phyloP scores from a whole-genome alignment of 1,140 invertebrate genomes.

The Drosophila repleta region DNA sequence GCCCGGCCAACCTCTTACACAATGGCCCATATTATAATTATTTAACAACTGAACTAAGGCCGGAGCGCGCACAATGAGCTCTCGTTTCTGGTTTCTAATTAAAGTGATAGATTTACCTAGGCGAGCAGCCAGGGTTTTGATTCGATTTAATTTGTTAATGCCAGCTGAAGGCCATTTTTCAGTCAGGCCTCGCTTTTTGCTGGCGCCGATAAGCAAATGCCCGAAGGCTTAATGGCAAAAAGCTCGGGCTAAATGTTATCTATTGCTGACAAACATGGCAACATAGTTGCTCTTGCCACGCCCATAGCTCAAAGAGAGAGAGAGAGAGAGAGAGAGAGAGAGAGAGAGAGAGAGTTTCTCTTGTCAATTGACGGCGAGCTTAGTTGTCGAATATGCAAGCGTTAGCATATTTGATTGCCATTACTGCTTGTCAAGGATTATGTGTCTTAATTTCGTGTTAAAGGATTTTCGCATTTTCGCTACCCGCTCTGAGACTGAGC shows the following conservation, averaged over 20 bases:
- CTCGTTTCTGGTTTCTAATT: constrained; percentile 55
- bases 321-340: no score
- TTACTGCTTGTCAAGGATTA: constrained; percentile 81
- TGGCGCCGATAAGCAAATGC: constrained; percentile 51
- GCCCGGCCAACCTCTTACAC: constrained; percentile 61
- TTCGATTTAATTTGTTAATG: constrained; percentile 61
- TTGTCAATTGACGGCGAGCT: constrained; percentile 69
- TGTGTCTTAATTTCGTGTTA: constrained; percentile 80
- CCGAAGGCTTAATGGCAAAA: constrained; percentile 56
- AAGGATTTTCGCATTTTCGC: constrained; percentile 68
- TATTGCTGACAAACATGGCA: constrained; percentile 38
- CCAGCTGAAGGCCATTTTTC: constrained; percentile 58
- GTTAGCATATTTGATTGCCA: constrained; percentile 82
- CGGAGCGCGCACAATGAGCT: constrained; percentile 36
- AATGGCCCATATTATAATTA: constrained; percentile 56
- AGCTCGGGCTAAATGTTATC: constrained; percentile 30
- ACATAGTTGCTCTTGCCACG: constrained; percentile 16
- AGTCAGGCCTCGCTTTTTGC: constrained; percentile 34
- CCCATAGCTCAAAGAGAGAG: constrained; percentile 18
- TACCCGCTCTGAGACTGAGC: constrained; percentile 13
- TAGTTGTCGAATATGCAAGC: constrained; percentile 74
- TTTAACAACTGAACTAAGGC: constrained; percentile 45
- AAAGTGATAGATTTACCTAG: constrained; percentile 70
- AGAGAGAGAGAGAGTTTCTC: background rate
- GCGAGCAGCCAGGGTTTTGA: constrained; percentile 41